Evolutionary conservation across 2,888 invertebrate species (phyloP), one percentile per base, ranked within the genome.

Genomic region (Ceriagrion tenellum): DNA sequence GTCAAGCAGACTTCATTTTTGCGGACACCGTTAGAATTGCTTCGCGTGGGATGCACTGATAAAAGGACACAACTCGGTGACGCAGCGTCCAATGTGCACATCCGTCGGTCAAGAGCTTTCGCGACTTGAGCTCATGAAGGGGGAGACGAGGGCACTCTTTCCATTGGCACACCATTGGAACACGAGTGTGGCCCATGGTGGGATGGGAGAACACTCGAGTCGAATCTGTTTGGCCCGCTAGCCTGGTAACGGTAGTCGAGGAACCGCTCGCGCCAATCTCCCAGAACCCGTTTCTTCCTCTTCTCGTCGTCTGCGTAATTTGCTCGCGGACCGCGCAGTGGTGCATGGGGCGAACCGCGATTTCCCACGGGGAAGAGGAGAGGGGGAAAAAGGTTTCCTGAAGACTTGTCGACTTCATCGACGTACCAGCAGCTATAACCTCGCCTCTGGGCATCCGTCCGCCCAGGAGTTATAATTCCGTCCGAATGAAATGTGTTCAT

Each of bases 171-270:
- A n/a, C 74, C 30, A 30, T 63, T 20, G 13, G 16, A 81, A 35
- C 26, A 30, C 74, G 74, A 81, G 59, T 59, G 59, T 59, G 59
- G 69, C 8, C n/a, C n/a, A n/a, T n/a, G n/a, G 1, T 6, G 81
- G 81, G 81, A 35, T 30, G 13, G 35, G 35, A 35, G 81, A 69
- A 40, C 74, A 63, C 93, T 55, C 47, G 93, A 69, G 93, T 93
- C n/a, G 74, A 93, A 93, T 93, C 40, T 74, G 69, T 93, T 93
- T 93, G 93, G 93, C 93, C 93, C 93, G 93, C 93, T 93, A 93
- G 93, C 93, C 93, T 93, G 55, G 69, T 93, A 93, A 93, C 93
- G 93, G 93, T 69, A 93, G 93, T 47, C 69, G 3, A 69, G 93
- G 93, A 69, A 93, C 93, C 93, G 93, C 93, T 93, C 93, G 26